Evolutionary conservation across 2,888 invertebrate genomes (phyloP).

Genomic region (Meloe dianella): DNA sequence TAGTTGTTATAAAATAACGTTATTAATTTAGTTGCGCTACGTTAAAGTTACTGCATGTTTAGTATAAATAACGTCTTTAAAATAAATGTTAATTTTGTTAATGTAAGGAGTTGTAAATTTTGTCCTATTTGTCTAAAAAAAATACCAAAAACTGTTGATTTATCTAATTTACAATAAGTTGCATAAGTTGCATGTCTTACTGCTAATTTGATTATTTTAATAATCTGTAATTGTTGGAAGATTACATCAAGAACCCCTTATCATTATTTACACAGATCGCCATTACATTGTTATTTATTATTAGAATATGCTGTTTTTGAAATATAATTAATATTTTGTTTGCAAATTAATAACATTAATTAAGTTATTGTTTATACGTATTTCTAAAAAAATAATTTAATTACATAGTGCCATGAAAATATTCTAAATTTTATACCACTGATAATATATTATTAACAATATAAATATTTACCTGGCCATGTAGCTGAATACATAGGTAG

Average conservation of each 20-base stretch:
- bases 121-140: no score
- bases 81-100: no score
- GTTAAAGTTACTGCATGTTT: no score
- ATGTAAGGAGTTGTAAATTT: no score
- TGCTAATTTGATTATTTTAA: neutral
- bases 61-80: no score
- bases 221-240: neutral
- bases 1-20: no score
- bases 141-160: no score
- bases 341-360: no score
- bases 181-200: neutral
- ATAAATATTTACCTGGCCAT: neutral
- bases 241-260: neutral
- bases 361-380: neutral
- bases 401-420: no score
- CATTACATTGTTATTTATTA: neutral
- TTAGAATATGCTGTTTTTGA: neutral
- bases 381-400: neutral
- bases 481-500: neutral
- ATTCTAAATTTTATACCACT: neutral
- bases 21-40: no score
- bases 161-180: neutral
- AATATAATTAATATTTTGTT: no score
- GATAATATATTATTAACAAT: neutral
- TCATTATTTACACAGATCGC: neutral